Conservation (phyloP, 2,888 invertebrate species). For the Oxyteleia sp. region DNA sequence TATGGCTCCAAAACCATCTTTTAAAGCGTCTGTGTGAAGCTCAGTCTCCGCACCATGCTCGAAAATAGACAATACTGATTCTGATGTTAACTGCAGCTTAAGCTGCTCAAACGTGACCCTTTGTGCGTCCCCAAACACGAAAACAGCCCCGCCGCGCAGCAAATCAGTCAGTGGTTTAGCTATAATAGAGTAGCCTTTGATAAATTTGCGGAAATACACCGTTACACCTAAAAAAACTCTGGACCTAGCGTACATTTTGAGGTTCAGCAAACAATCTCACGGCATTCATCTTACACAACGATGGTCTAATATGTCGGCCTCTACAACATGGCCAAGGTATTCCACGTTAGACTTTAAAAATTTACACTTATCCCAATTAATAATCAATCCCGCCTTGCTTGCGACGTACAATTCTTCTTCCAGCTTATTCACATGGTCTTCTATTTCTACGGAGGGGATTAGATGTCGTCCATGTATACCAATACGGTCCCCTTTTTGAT, state of each 20-base stretch:
- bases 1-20: conserved; percentile 11
- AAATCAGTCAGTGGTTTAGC: conserved; percentile 15
- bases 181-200: not conserved
- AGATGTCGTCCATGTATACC: conserved; percentile 1
- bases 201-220: conserved; percentile 20
- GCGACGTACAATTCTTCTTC: not conserved
- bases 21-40: not conserved
- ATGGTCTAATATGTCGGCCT: not conserved
- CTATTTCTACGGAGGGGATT: not conserved
- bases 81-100: not conserved
- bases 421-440: not conserved
- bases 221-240: conserved; percentile 23
- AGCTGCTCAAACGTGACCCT: not conserved
- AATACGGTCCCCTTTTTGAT: not conserved
- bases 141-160: not conserved
- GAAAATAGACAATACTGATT: not conserved
- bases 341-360: not conserved
- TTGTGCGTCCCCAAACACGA: conserved; percentile 2
- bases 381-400: not conserved
- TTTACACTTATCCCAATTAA: not conserved
- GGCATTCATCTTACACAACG: not conserved
- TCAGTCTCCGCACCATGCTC: not conserved
- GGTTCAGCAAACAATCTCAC: conserved; percentile 9
- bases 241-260: not conserved
- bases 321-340: conserved; percentile 12